phyloP scores from a whole-genome alignment of 2,888 invertebrate species.

The Galerucella pusilla region DNA sequence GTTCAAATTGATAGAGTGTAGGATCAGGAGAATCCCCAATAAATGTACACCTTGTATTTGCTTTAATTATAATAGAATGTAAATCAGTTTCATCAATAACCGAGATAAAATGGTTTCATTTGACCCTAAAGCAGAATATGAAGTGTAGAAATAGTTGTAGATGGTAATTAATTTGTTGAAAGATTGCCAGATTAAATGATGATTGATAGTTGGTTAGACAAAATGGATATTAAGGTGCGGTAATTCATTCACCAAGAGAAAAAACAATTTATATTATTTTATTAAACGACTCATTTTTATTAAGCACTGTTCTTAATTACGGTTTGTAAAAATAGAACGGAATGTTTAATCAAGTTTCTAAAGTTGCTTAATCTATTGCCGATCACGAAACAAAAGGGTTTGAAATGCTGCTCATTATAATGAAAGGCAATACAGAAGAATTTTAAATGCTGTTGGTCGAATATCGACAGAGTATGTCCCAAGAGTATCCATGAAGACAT shows the following conservation, averaged over 20 bases:
- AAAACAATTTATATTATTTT: constrained; percentile 21
- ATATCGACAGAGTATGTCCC: too few species aligned
- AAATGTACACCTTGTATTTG: neutral
- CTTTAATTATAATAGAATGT: neutral
- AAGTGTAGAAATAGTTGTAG: constrained; percentile 31
- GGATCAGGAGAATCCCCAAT: too few species aligned
- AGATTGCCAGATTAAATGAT: constrained; percentile 24
- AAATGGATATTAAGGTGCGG: constrained; percentile 30
- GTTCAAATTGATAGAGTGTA: too few species aligned
- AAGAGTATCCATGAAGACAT: too few species aligned
- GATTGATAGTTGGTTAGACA: constrained; percentile 26
- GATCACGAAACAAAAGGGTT: neutral
- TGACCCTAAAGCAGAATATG: neutral
- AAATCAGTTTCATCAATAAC: constrained; percentile 8
- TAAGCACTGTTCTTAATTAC: constrained; percentile 21
- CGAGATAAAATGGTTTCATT: neutral
- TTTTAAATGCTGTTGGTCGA: too few species aligned
- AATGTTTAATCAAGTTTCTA: neutral
- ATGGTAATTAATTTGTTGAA: constrained; percentile 29
- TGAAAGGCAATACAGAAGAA: too few species aligned
- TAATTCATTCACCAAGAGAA: constrained; percentile 19
- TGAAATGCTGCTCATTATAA: neutral
- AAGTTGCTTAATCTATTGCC: neutral
- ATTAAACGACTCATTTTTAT: constrained; percentile 21
- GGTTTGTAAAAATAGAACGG: constrained; percentile 10